phyloP scores from a whole-genome alignment of 2,888 invertebrate genomes.

The Microctonus hyperodae region DNA sequence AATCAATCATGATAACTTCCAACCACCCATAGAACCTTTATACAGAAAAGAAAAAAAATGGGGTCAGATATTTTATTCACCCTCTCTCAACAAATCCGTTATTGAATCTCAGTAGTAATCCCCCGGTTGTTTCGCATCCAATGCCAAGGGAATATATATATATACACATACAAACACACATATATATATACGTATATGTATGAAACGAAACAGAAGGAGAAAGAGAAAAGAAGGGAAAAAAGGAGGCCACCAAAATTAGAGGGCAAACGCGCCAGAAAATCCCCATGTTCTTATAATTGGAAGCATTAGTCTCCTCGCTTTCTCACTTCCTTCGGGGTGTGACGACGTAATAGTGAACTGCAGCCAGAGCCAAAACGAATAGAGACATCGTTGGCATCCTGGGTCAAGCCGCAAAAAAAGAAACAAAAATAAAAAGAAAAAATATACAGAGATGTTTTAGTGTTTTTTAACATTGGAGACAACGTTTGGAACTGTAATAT shows the following conservation, averaged over 20 bases:
- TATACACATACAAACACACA: background rate
- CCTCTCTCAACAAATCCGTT: constrained; percentile 6
- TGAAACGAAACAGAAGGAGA: constrained; percentile 1
- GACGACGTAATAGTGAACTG: constrained; percentile 39
- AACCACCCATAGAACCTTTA: background rate
- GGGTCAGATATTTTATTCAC: constrained; percentile 4
- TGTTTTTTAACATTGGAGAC: background rate
- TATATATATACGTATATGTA: no score
- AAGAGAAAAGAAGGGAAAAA: constrained; percentile 20
- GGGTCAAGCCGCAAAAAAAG: constrained; percentile 11
- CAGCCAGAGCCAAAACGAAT: background rate
- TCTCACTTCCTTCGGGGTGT: constrained; percentile 39
- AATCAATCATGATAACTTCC: background rate
- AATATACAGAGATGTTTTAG: background rate
- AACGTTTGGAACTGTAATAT: background rate
- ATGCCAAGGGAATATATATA: background rate
- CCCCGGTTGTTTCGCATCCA: background rate
- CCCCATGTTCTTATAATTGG: constrained; percentile 49
- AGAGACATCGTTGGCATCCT: constrained; percentile 20
- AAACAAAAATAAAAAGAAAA: constrained; percentile 17
- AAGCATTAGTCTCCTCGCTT: constrained; percentile 38
- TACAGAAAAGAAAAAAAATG: background rate
- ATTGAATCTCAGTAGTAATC: background rate
- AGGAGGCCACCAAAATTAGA: constrained; percentile 40
- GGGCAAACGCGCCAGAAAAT: constrained; percentile 27